phyloP scores from a whole-genome alignment of 2,797 vertebrate genomes.

The Choloepus didactylus region DNA sequence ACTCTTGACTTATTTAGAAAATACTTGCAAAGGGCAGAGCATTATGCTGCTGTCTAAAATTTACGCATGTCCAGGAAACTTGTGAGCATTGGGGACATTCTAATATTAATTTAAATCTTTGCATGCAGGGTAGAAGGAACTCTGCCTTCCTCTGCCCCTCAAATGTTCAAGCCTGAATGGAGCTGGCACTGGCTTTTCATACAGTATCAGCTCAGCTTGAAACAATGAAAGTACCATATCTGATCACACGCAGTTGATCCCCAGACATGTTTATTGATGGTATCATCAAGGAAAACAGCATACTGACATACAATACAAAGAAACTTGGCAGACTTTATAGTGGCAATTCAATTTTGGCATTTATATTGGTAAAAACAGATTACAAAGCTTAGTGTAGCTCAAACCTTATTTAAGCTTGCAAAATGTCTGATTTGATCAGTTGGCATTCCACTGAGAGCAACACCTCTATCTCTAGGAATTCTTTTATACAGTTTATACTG shows the following conservation, averaged over 20 bases:
- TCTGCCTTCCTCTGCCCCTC: background rate
- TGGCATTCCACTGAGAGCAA: conserved; percentile 78
- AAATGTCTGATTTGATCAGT: conserved; percentile 84
- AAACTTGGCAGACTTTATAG: conserved; percentile 89
- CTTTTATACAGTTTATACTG: conserved; percentile 53
- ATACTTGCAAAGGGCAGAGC: conserved; percentile 10
- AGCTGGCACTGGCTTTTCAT: conserved; percentile 68
- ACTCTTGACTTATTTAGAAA: conserved; percentile 65
- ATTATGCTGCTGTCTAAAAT: conserved; percentile 64
- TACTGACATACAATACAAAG: conserved; percentile 90
- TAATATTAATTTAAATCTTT: conserved; percentile 16
- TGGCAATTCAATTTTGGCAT: conserved; percentile 88
- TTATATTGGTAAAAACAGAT: conserved; percentile 90
- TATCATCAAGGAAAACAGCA: conserved; percentile 91
- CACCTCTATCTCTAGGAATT: conserved; percentile 78
- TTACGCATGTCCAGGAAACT: conserved; percentile 36
- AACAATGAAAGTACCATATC: conserved; percentile 87
- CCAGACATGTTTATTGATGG: conserved; percentile 91
- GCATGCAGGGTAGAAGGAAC: background rate
- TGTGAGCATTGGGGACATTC: background rate
- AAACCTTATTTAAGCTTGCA: conserved; percentile 84
- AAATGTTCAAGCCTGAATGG: conserved; percentile 79
- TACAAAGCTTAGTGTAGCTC: conserved; percentile 87
- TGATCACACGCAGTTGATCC: conserved; percentile 89
- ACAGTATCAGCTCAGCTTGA: conserved; percentile 85